Evolutionary conservation across 1,140 invertebrate genomes (phyloP), one percentile per base, ranked within the genome.

Genomic region (Caenorhabditis inopinata): DNA sequence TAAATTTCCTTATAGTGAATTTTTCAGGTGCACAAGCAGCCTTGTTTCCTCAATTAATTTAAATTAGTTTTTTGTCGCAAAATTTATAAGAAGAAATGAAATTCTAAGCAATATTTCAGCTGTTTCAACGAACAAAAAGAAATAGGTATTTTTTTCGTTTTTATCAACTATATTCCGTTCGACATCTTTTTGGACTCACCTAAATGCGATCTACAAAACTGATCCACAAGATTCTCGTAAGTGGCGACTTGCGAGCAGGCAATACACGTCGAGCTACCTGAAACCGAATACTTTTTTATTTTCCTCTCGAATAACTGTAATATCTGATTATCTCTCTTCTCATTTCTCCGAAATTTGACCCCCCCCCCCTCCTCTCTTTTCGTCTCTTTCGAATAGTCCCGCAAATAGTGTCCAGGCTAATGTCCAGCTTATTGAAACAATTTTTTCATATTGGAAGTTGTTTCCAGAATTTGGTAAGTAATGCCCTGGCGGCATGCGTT

Each of bases 151-250:
- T 58, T 6, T 14, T 1, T 76, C 42, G 47, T 76, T 6, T 49
- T 25, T n/a, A 25, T 18, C 1, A n/a, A 25, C 48, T 14, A 29
- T 78, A 18, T 38, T 58, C n/a, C 35, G 6, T 38, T 51, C 25
- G 45, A 78, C n/a, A 68, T 68, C 16, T 58, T 74, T 6, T 16
- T 14, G 2, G 9, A 87, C 91, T 90, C 89, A 92, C 92, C 92
- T 82, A 92, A 91, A 78, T 91, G 90, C 16, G 92, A 89, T 62
- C 91, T 87, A 84, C 92, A 92, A 84, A 90, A 92, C 85, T 92
- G 90, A 85, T 93, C 92, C 81, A 93, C 87, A 75, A 92, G 91
- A 83, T 92, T 92, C 87, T 93, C 92, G 85, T 91, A 92, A 1
- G 92, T 93, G n/a, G 91, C 90, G 1, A 91, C 90, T 85, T 92